phyloP scores from a whole-genome alignment of 2,888 invertebrate genomes.

The Muschampia plurimacula region DNA sequence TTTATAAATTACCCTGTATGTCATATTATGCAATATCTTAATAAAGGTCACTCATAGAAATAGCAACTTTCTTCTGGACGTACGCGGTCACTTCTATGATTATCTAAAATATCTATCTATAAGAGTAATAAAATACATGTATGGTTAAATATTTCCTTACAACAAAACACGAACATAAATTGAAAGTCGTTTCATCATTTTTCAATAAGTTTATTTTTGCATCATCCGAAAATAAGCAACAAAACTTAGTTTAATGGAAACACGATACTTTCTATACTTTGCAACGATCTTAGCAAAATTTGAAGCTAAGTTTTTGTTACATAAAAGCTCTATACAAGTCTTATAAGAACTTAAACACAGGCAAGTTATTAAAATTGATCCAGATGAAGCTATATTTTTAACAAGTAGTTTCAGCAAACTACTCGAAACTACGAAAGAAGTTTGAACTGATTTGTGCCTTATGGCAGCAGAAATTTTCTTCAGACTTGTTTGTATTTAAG shows the following conservation, averaged over 20 bases:
- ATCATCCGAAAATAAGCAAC: too few species aligned
- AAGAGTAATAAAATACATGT: too few species aligned
- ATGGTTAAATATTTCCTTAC: too few species aligned
- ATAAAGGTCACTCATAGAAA: too few species aligned
- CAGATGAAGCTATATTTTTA: constrained; percentile 15
- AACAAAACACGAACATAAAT: too few species aligned
- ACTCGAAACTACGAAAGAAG: constrained; percentile 23
- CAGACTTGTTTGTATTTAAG: constrained; percentile 17
- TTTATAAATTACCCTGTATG: too few species aligned
- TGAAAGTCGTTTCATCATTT: too few species aligned
- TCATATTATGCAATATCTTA: too few species aligned
- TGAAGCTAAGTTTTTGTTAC: background rate
- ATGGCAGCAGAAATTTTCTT: constrained; percentile 12
- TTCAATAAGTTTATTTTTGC: too few species aligned
- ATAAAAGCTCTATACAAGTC: background rate
- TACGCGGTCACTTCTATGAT: too few species aligned
- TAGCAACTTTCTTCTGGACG: too few species aligned
- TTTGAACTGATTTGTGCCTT: constrained; percentile 25
- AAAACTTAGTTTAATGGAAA: background rate
- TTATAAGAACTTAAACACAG: constrained; percentile 11
- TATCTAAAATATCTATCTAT: too few species aligned
- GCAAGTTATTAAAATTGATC: constrained; percentile 17
- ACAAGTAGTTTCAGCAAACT: constrained; percentile 11
- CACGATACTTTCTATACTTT: background rate
- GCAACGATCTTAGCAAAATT: background rate